Conservation (phyloP, 2,888 invertebrate genomes). For the Tolmerus cingulatus region DNA sequence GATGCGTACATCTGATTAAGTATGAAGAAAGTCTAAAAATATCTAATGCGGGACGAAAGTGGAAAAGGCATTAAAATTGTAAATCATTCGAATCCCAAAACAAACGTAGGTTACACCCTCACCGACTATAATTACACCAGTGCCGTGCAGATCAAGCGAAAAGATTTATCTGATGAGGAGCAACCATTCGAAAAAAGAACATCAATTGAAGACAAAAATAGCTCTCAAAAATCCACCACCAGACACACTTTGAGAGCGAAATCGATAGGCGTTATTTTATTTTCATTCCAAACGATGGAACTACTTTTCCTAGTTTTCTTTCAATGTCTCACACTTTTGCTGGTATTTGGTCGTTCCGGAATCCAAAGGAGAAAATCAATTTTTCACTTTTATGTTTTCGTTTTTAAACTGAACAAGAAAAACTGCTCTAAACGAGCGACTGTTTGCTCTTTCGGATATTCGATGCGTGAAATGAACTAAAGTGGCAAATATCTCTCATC, state of each 20-base stretch:
- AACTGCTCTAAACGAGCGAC: not conserved
- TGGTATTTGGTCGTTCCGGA: not conserved
- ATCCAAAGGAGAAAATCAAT: slow-evolving; percentile 14
- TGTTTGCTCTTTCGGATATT: not conserved
- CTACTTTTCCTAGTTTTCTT: not conserved
- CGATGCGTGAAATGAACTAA: not conserved
- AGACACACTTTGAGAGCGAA: not conserved
- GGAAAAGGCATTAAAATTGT: not conserved
- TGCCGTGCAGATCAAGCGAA: not conserved
- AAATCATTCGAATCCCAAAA: not conserved
- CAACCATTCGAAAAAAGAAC: not conserved
- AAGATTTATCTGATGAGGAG: not conserved
- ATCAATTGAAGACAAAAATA: not conserved
- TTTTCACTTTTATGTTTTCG: slow-evolving; percentile 27
- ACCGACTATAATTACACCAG: not conserved
- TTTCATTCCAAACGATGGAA: not conserved
- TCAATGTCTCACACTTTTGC: not conserved
- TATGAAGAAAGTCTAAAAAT: not conserved
- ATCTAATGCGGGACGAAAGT: not conserved
- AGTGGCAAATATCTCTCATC: not conserved
- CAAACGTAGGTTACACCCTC: not conserved
- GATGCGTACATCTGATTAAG: not conserved
- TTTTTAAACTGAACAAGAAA: not conserved
- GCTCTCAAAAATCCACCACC: not conserved
- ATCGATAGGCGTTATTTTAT: not conserved